These are phyloP conservation scores for Psittacula derbiana DNA, from an alignment of 2,797 vertebrate genomes.

Conservation along the genomic window DNA sequence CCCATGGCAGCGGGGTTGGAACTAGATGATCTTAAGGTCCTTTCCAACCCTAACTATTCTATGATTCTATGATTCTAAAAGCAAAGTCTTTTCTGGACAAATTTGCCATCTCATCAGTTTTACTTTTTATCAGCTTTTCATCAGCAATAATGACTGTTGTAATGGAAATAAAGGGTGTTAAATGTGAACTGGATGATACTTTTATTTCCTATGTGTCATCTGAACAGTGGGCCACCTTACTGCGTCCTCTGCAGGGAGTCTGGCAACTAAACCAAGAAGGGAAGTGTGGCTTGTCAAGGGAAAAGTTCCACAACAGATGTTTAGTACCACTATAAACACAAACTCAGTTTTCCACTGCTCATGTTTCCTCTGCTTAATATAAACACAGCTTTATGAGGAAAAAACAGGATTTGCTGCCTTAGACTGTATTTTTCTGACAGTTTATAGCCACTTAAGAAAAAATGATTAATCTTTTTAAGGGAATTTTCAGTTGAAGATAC, in stretches of 20 bases:
- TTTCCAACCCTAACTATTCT: no score
- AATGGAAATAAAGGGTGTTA: neutral
- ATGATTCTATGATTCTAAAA: neutral
- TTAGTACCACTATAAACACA: neutral
- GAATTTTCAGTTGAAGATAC: neutral
- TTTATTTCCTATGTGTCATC: rapidly evolving
- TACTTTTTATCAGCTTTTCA: neutral
- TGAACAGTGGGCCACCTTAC: neutral
- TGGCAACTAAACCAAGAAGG: neutral
- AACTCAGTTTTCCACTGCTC: neutral
- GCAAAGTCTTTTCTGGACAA: neutral
- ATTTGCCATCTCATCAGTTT: neutral
- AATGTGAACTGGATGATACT: neutral
- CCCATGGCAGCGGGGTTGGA: no score
- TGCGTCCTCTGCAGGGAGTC: neutral
- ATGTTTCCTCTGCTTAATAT: neutral
- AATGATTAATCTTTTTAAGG: neutral
- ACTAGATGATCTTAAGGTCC: no score
- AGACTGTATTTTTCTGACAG: neutral
- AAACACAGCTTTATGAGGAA: neutral
- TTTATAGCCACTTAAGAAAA: neutral
- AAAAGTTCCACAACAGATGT: neutral
- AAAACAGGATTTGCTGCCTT: neutral
- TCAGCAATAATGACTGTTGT: neutral
- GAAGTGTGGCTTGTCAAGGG: neutral